phyloP scores from a whole-genome alignment of 1,140 invertebrate species.

The Ooceraea biroi region DNA sequence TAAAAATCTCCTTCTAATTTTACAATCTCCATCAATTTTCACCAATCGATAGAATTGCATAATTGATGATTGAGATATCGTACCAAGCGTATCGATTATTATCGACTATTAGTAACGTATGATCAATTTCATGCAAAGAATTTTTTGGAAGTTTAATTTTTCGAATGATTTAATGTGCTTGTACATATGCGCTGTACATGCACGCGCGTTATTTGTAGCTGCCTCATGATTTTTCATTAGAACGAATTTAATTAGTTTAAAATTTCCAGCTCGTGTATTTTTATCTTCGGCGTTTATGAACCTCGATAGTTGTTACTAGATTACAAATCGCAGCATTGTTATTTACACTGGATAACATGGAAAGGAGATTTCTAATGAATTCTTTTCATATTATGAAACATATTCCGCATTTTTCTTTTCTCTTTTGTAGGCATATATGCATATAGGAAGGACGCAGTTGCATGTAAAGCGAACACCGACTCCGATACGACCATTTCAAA shows the following conservation, averaged over 20 bases:
- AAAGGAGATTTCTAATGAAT: conserved; percentile 22
- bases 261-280: background rate
- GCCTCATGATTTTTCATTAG: conserved; percentile 36
- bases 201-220: background rate
- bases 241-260: conserved; percentile 1
- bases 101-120: background rate
- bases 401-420: conserved; percentile 12
- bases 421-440: too few relatives aligned
- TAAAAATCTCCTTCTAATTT: background rate
- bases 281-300: background rate
- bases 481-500: conserved; percentile 3
- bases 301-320: background rate
- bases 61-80: background rate
- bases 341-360: background rate
- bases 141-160: background rate
- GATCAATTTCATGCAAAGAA: background rate
- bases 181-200: too few relatives aligned
- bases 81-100: background rate
- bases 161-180: background rate
- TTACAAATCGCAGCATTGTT: conserved; percentile 11
- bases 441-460: background rate
- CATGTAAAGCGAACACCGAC: background rate
- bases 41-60: background rate
- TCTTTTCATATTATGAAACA: conserved; percentile 37
- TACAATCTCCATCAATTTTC: background rate